A percentile compares a stretch with the other conserved stretches of the same genome.
Evolutionary conservation across 2,113 vertebrate species (phyloP).

Genomic region (Bubo bubo): DNA sequence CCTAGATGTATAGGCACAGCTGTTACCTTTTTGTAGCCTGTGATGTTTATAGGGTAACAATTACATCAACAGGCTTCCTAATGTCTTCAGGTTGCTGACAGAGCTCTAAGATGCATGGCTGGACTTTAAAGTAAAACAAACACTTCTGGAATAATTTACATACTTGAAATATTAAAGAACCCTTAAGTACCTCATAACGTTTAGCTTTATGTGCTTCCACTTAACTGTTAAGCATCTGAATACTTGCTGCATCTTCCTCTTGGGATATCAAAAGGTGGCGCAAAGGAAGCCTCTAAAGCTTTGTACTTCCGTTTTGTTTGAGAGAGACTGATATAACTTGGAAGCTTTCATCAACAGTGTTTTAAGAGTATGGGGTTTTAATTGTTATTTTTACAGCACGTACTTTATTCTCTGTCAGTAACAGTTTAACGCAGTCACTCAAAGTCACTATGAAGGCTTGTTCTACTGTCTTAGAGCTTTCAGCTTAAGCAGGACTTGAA

Average conservation of each 20-base stretch:
- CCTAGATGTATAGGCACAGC: background rate
- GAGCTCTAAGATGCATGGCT: background rate
- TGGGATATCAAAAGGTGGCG: background rate
- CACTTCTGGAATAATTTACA: background rate
- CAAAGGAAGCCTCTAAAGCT: background rate
- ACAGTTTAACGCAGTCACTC: background rate
- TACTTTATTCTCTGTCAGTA: background rate
- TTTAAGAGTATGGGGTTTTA: background rate
- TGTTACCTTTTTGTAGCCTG: background rate
- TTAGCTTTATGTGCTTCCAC: background rate
- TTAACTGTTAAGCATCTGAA: background rate
- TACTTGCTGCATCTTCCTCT: background rate
- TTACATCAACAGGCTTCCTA: background rate
- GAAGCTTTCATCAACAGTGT: background rate
- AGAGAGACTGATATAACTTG: background rate
- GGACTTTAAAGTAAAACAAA: background rate
- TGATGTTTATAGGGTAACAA: background rate
- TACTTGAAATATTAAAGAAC: background rate
- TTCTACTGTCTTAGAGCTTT: background rate
- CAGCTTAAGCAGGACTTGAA: background rate
- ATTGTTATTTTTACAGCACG: background rate
- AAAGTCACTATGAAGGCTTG: background rate
- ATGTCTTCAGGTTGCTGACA: background rate
- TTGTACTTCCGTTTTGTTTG: background rate
- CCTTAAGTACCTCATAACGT: background rate